These are phyloP conservation scores for Marisa cornuarietis DNA, from an alignment of 1,140 invertebrate species.

Conservation along the genomic window DNA sequence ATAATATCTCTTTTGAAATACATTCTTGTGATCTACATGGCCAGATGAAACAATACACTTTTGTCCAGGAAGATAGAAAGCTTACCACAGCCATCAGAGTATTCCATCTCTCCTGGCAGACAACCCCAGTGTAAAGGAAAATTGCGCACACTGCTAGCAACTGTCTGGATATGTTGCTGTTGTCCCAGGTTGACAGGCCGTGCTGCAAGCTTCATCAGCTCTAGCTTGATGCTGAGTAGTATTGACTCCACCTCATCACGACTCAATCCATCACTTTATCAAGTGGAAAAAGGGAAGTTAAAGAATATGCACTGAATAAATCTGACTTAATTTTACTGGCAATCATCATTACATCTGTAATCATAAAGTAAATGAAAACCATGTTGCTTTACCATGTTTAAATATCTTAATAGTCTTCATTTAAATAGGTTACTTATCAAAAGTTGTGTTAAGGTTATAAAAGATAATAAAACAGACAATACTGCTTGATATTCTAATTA, in stretches of 20 bases:
- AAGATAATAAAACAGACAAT: too few relatives aligned
- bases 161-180: conserved; percentile 30
- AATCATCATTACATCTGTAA: neutral
- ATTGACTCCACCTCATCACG: conserved; percentile 29
- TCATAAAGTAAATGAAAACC: too few relatives aligned
- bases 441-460: too few relatives aligned
- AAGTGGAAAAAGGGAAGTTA: neutral
- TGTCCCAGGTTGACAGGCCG: conserved; percentile 25
- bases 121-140: conserved; percentile 36
- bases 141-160: conserved; percentile 33
- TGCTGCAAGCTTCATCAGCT: conserved; percentile 37
- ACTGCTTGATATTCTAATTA: too few relatives aligned
- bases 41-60: too few relatives aligned
- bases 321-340: neutral
- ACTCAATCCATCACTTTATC: conserved; percentile 31
- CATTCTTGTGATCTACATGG: too few relatives aligned
- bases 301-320: neutral
- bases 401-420: too few relatives aligned
- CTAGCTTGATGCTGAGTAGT: conserved; percentile 34
- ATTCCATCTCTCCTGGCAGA: conserved; percentile 40
- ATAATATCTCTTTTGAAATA: too few relatives aligned
- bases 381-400: too few relatives aligned
- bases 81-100: conserved; percentile 45
- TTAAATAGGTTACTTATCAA: too few relatives aligned
- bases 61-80: neutral